Conservation (phyloP, 2,797 vertebrate genomes). For the Lophotriccus pileatus region DNA sequence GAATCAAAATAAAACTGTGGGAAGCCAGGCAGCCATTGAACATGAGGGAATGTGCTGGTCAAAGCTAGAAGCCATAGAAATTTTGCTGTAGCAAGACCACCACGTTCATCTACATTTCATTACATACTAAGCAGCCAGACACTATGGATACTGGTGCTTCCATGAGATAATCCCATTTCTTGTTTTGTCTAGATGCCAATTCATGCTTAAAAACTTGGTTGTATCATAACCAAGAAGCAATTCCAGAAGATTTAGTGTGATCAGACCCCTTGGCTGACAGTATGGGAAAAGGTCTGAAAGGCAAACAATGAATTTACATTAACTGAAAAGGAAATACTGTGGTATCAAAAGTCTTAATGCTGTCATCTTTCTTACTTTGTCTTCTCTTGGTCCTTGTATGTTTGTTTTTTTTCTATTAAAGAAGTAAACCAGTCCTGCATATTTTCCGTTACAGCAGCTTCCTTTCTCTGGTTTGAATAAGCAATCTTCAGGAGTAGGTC, state of each 20-base stretch:
- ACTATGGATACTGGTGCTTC: not conserved
- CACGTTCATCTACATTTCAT: not conserved
- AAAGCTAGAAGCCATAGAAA: not conserved
- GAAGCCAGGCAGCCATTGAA: not conserved
- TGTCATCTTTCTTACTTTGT: not conserved
- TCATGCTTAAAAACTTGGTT: not conserved
- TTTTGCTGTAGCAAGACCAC: not conserved
- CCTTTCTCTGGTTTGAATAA: not conserved
- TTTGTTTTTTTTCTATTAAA: not conserved
- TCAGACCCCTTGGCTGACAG: not conserved
- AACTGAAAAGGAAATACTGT: not conserved
- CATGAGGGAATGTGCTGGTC: not conserved
- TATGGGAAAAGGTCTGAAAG: not conserved
- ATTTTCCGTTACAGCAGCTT: not conserved
- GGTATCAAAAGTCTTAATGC: not conserved
- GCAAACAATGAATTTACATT: not conserved
- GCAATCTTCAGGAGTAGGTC: not conserved
- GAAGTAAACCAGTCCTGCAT: not conserved
- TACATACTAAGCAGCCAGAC: not conserved
- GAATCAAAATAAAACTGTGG: not conserved
- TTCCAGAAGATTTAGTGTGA: not conserved
- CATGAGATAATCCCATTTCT: not conserved
- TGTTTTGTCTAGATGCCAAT: not conserved
- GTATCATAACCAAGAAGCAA: not conserved
- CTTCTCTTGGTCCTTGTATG: not conserved